Conservation (phyloP, 2,797 vertebrate genomes). For the Sternotherus odoratus region DNA sequence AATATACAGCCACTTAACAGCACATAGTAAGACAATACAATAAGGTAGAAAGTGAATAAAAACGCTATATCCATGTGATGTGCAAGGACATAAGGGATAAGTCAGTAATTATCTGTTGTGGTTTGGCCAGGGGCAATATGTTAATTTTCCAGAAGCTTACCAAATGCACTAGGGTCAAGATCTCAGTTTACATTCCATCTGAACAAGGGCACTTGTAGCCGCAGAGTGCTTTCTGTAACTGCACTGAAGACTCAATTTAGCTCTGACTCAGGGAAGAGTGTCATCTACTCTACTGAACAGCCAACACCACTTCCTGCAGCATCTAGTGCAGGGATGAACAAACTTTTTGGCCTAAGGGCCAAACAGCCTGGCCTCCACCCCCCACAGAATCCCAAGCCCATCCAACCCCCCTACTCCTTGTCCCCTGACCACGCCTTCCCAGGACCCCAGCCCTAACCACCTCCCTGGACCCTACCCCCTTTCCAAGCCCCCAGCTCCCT, state of each 20-base stretch:
- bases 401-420: too few species aligned
- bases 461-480: too few species aligned
- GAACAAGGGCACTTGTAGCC: not conserved
- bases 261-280: not conserved
- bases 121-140: not conserved
- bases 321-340: fast-evolving
- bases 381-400: too few species aligned
- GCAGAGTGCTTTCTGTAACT: not conserved
- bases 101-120: fast-evolving
- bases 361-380: too few species aligned
- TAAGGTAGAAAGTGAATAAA: not conserved
- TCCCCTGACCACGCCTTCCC: too few species aligned
- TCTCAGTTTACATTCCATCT: fast-evolving
- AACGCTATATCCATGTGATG: not conserved
- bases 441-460: too few species aligned
- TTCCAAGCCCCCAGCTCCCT: too few species aligned
- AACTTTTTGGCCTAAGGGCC: too few species aligned
- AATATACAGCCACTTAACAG: not conserved
- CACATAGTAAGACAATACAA: not conserved
- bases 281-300: not conserved
- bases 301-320: not conserved
- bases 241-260: not conserved
- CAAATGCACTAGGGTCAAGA: fast-evolving
- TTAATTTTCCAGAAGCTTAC: not conserved
- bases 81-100: not conserved